Percentiles rank a stretch among this genome's conserved stretches.
phyloP scores from a whole-genome alignment of 2,113 vertebrate genomes.

The Myodes glareolus region DNA sequence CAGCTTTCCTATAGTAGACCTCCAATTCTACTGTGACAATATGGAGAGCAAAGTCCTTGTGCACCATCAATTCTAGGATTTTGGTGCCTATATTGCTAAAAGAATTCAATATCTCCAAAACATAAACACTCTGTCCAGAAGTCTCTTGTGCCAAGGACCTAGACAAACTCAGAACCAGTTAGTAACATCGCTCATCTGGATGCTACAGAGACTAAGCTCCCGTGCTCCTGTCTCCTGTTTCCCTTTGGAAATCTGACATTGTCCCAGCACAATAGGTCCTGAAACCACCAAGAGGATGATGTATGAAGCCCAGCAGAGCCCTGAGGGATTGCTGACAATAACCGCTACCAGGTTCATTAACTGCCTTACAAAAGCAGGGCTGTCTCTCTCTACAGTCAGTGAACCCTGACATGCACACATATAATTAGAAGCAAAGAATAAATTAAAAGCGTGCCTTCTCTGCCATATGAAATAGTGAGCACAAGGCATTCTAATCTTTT shows the following conservation, averaged over 20 bases:
- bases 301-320: slow-evolving; percentile 77
- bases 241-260: slow-evolving; percentile 5
- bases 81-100: neutral
- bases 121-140: neutral
- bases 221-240: neutral
- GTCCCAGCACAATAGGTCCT: slow-evolving; percentile 62
- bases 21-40: neutral
- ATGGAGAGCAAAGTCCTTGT: neutral
- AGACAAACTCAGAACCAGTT: neutral
- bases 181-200: neutral
- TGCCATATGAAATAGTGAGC: slow-evolving; percentile 76
- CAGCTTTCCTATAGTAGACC: neutral
- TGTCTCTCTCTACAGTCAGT: slow-evolving; percentile 83
- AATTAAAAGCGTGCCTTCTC: slow-evolving; percentile 77
- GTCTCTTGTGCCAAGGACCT: neutral
- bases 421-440: slow-evolving; percentile 82
- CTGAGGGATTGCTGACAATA: slow-evolving; percentile 83
- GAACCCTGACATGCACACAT: slow-evolving; percentile 83
- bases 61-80: neutral
- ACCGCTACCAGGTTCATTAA: slow-evolving; percentile 89
- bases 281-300: slow-evolving; percentile 74
- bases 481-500: slow-evolving; percentile 47
- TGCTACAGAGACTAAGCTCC: neutral
- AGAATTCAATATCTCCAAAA: neutral
- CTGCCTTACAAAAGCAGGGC: slow-evolving; percentile 83